A percentile compares a stretch with the other conserved stretches of the same genome.
phyloP scores from a whole-genome alignment of 2,113 vertebrate species.

The Coracopsis vasa region DNA sequence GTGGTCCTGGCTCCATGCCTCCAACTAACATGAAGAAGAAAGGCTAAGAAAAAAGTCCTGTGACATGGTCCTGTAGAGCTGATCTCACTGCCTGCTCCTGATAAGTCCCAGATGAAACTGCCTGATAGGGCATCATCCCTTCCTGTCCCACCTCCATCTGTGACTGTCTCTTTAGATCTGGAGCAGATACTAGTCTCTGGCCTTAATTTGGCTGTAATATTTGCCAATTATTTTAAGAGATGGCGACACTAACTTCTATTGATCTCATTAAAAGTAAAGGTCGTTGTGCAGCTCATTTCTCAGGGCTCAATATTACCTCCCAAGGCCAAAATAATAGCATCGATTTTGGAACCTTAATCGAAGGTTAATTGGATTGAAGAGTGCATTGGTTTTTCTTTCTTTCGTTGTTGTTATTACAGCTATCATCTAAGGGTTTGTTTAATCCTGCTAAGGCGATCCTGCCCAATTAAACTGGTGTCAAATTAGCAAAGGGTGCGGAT shows the following conservation, averaged over 20 bases:
- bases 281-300: slow-evolving; percentile 56
- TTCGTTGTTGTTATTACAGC: slow-evolving; percentile 18
- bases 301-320: slow-evolving; percentile 60
- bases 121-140: not conserved
- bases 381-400: slow-evolving; percentile 37
- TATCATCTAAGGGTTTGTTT: slow-evolving; percentile 49
- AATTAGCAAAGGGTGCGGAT: slow-evolving; percentile 49
- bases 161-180: slow-evolving; percentile 63
- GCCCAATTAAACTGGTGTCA: slow-evolving; percentile 63
- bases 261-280: slow-evolving; percentile 81
- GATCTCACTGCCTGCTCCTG: not conserved
- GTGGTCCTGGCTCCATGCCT: not conserved
- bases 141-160: not conserved
- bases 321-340: slow-evolving; percentile 67
- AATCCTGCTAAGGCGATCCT: slow-evolving; percentile 43
- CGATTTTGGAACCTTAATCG: slow-evolving; percentile 78
- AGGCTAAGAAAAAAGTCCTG: not conserved
- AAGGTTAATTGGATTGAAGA: slow-evolving; percentile 81
- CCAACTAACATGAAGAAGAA: not conserved
- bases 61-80: not conserved
- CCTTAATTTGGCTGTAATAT: slow-evolving; percentile 70
- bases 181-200: slow-evolving; percentile 40
- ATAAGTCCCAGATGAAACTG: slow-evolving; percentile 1
- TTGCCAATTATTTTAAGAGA: slow-evolving; percentile 79
- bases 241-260: slow-evolving; percentile 73